phyloP scores from a whole-genome alignment of 2,888 invertebrate genomes.

The Diarsia brunnea region DNA sequence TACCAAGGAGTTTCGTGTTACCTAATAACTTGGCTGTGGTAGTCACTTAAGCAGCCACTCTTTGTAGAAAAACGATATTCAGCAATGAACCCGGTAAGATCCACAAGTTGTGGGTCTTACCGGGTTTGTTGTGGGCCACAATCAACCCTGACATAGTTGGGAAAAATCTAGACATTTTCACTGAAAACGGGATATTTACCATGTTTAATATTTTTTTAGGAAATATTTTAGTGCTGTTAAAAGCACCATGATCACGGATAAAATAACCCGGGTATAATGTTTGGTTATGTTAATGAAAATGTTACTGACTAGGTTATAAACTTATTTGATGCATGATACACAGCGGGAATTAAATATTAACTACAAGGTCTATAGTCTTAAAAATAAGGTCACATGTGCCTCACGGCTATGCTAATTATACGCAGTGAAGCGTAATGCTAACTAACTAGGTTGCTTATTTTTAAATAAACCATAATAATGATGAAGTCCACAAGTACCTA shows the following conservation, averaged over 20 bases:
- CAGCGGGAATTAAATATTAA: neutral
- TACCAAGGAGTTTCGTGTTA: neutral
- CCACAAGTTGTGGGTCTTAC: too few relatives aligned
- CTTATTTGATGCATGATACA: neutral
- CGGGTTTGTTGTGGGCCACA: too few relatives aligned
- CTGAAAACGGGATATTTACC: too few relatives aligned
- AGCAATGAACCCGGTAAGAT: neutral
- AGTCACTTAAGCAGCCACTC: neutral
- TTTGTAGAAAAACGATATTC: neutral
- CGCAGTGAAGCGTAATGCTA: neutral
- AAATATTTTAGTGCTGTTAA: too few relatives aligned
- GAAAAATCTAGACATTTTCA: neutral
- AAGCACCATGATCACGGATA: too few relatives aligned
- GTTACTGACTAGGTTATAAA: too few relatives aligned
- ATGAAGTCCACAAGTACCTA: neutral
- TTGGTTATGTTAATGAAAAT: too few relatives aligned
- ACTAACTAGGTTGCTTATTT: neutral
- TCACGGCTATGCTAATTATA: constrained; percentile 5
- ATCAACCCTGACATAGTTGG: neutral
- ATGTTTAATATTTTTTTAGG: too few relatives aligned
- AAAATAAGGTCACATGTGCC: constrained; percentile 11
- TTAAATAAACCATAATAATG: neutral
- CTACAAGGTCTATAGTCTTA: neutral
- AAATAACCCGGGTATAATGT: too few relatives aligned
- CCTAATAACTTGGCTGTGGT: neutral